Percentiles rank a stretch among this genome's conserved stretches.
phyloP scores from a whole-genome alignment of 2,113 vertebrate species.

The Platichthys stellatus region DNA sequence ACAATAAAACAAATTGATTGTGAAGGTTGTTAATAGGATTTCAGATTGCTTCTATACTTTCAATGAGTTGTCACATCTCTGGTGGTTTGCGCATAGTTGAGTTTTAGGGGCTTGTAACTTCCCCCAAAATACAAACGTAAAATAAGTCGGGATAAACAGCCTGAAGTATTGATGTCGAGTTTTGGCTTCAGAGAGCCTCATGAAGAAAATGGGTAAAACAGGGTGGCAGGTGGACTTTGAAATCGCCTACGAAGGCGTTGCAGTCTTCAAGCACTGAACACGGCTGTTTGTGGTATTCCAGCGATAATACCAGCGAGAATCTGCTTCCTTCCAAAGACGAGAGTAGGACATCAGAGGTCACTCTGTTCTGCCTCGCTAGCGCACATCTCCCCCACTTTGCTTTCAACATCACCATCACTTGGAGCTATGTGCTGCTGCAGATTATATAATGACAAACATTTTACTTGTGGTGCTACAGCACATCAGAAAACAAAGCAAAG shows the following conservation, averaged over 20 bases:
- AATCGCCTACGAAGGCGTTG: slow-evolving; percentile 57
- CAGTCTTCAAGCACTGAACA: slow-evolving; percentile 46
- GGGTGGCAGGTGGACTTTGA: slow-evolving; percentile 65
- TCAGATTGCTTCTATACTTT: slow-evolving; percentile 11
- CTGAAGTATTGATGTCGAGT: slow-evolving; percentile 44
- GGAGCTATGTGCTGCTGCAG: slow-evolving; percentile 70
- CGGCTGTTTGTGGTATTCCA: slow-evolving; percentile 65
- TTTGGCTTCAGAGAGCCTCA: slow-evolving; percentile 47
- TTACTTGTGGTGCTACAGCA: slow-evolving; percentile 71
- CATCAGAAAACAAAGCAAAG: slow-evolving; percentile 67
- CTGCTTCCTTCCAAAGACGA: slow-evolving; percentile 65
- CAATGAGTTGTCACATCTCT: not conserved
- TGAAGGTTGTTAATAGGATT: slow-evolving; percentile 5
- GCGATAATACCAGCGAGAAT: slow-evolving; percentile 62
- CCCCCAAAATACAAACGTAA: slow-evolving; percentile 31
- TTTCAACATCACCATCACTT: slow-evolving; percentile 75
- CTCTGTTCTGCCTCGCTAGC: slow-evolving; percentile 58
- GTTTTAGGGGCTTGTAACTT: slow-evolving; percentile 46
- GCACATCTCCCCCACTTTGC: slow-evolving; percentile 62
- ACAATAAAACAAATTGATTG: slow-evolving; percentile 1
- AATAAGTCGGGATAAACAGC: slow-evolving; percentile 40
- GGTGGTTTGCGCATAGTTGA: slow-evolving; percentile 24
- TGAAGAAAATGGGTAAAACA: slow-evolving; percentile 37
- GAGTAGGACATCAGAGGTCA: slow-evolving; percentile 70
- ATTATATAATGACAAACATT: slow-evolving; percentile 81